Conservation (phyloP, 2,888 invertebrate species). For the Hirudinaria manillensis region DNA sequence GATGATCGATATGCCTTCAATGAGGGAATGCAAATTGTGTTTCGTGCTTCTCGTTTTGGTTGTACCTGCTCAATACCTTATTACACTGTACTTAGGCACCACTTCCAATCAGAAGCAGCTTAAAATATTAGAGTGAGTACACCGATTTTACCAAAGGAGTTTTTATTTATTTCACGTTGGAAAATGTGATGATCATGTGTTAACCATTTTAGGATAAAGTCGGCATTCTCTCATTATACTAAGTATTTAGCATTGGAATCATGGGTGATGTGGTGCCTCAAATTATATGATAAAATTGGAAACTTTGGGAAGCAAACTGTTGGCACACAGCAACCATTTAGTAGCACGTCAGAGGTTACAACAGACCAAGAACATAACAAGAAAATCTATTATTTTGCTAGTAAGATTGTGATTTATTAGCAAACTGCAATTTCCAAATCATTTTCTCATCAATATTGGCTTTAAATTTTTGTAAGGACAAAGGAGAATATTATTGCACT, state of each 20-base stretch:
- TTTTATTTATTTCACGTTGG: conserved; percentile 27
- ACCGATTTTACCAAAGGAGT: conserved; percentile 1
- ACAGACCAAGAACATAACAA: conserved; percentile 10
- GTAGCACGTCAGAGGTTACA: not conserved
- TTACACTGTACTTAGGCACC: conserved; percentile 46
- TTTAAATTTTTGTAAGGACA: too few species aligned
- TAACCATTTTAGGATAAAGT: conserved; percentile 42
- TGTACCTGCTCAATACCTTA: conserved; percentile 52
- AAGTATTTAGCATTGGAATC: conserved; percentile 48
- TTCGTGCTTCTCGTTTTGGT: conserved; percentile 50
- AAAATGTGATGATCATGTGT: too few species aligned
- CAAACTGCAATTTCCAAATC: too few species aligned
- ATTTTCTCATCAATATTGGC: too few species aligned
- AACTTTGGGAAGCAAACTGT: not conserved
- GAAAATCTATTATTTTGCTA: conserved; percentile 54
- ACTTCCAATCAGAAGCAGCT: conserved; percentile 41
- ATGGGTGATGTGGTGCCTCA: conserved; percentile 49
- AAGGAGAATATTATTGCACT: too few species aligned
- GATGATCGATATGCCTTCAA: conserved; percentile 43
- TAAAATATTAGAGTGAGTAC: conserved; percentile 44
- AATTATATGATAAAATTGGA: conserved; percentile 36
- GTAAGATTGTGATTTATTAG: conserved; percentile 51
- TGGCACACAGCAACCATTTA: not conserved
- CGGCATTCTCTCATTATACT: conserved; percentile 43
- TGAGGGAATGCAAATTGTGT: conserved; percentile 47